phyloP scores from a whole-genome alignment of 2,888 invertebrate species.

The Noctuana brunneofusca region DNA sequence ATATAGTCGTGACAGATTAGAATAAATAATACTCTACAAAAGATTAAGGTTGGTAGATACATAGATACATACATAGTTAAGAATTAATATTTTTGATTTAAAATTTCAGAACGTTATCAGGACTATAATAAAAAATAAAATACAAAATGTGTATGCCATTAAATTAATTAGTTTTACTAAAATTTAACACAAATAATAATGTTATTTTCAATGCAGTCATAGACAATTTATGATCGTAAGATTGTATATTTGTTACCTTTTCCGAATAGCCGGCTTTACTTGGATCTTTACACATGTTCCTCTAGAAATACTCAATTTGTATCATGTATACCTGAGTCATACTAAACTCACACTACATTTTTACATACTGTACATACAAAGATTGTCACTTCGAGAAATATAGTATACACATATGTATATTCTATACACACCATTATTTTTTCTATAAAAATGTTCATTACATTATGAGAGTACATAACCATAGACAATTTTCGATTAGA shows the following conservation, averaged over 20 bases:
- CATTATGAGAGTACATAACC: too few species aligned
- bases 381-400: not conserved
- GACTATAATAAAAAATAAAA: too few species aligned
- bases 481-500: conserved; percentile 29
- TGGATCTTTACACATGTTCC: not conserved
- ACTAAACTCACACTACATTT: not conserved
- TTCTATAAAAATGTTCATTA: not conserved
- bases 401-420: not conserved
- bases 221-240: not conserved
- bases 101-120: too few species aligned
- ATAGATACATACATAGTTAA: too few species aligned
- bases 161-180: too few species aligned
- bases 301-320: not conserved
- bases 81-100: too few species aligned
- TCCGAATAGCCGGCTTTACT: conserved; percentile 6
- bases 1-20: too few species aligned
- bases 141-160: too few species aligned
- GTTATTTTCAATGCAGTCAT: too few species aligned
- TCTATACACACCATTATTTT: not conserved
- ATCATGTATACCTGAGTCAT: not conserved
- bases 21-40: too few species aligned
- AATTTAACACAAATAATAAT: too few species aligned
- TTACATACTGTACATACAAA: not conserved
- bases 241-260: not conserved
- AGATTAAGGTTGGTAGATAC: too few species aligned